phyloP scores from a whole-genome alignment of 1,140 invertebrate species.

The Drosophila grimshawi region DNA sequence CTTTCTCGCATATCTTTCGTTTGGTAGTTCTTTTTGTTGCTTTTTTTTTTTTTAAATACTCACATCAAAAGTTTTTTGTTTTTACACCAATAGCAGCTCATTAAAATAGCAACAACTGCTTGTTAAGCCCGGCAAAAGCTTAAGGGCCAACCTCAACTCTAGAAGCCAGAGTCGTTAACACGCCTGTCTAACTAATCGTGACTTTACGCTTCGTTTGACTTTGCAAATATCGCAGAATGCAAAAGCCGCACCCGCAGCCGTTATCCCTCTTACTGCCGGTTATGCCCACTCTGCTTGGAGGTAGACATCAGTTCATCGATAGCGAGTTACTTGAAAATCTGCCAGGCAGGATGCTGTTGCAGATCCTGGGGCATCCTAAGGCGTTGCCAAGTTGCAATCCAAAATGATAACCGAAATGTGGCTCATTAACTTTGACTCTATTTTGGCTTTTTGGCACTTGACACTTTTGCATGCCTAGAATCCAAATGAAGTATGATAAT shows the following conservation, averaged over 20 bases:
- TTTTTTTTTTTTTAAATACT: slow-evolving; percentile 59
- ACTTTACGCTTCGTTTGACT: slow-evolving; percentile 84
- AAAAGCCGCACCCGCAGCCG: slow-evolving; percentile 23
- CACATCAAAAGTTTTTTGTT: slow-evolving; percentile 75
- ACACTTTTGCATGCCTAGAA: slow-evolving; percentile 16
- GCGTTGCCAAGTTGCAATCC: slow-evolving; percentile 60
- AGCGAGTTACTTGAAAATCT: slow-evolving; percentile 56
- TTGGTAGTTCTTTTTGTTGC: slow-evolving; percentile 31
- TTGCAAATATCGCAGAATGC: slow-evolving; percentile 80
- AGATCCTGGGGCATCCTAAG: slow-evolving; percentile 4
- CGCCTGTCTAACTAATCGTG: slow-evolving; percentile 84
- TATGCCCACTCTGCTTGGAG: not conserved
- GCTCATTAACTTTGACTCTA: slow-evolving; percentile 72
- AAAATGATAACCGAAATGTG: slow-evolving; percentile 74
- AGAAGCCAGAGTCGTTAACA: slow-evolving; percentile 71
- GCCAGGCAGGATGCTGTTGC: slow-evolving; percentile 35
- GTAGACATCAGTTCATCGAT: slow-evolving; percentile 62
- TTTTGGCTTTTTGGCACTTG: slow-evolving; percentile 35
- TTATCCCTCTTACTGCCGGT: not conserved
- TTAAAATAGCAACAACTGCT: slow-evolving; percentile 74
- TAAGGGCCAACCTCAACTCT: slow-evolving; percentile 10
- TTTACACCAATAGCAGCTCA: slow-evolving; percentile 68
- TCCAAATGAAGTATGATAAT: slow-evolving; percentile 73
- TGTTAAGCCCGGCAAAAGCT: slow-evolving; percentile 46
- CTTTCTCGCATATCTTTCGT: slow-evolving; percentile 30